phyloP scores from a whole-genome alignment of 2,113 vertebrate genomes.

The Sarotherodon lohbergeri region DNA sequence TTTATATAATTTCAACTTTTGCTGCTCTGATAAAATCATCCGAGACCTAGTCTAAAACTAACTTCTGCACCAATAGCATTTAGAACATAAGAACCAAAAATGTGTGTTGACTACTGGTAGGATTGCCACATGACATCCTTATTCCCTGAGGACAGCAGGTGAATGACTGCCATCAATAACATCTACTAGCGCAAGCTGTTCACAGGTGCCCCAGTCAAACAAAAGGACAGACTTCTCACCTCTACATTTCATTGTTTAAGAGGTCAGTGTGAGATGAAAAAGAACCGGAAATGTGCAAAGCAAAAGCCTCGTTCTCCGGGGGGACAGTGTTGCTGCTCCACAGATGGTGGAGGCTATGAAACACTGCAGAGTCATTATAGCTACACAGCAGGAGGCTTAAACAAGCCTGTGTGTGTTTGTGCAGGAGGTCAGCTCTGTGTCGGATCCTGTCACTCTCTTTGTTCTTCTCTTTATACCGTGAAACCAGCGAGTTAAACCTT shows the following conservation, averaged over 20 bases:
- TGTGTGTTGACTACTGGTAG: not conserved
- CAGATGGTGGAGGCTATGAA: constrained; percentile 39
- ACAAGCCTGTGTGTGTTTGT: not conserved
- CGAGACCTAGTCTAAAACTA: not conserved
- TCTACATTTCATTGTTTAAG: not conserved
- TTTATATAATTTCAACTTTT: not conserved
- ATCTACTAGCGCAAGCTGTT: not conserved
- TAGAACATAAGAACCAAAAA: not conserved
- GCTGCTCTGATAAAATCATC: not conserved
- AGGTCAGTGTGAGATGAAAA: constrained; percentile 8
- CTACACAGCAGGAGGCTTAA: constrained; percentile 27
- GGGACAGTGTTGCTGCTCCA: not conserved
- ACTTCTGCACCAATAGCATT: not conserved
- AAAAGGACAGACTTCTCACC: constrained; percentile 28
- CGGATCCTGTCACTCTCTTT: not conserved
- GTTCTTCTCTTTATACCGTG: not conserved
- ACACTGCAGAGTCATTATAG: constrained; percentile 10
- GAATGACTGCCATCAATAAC: constrained; percentile 18
- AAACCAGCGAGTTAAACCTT: not conserved
- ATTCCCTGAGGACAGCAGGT: not conserved
- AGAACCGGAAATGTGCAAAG: constrained; percentile 19
- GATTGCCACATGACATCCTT: not conserved
- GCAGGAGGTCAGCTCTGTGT: not conserved
- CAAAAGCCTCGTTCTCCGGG: not conserved
- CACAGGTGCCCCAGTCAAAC: not conserved